Base-by-base conservation (phyloP, 1,140 invertebrate genomes). In the Aphelinus certus region DNA sequence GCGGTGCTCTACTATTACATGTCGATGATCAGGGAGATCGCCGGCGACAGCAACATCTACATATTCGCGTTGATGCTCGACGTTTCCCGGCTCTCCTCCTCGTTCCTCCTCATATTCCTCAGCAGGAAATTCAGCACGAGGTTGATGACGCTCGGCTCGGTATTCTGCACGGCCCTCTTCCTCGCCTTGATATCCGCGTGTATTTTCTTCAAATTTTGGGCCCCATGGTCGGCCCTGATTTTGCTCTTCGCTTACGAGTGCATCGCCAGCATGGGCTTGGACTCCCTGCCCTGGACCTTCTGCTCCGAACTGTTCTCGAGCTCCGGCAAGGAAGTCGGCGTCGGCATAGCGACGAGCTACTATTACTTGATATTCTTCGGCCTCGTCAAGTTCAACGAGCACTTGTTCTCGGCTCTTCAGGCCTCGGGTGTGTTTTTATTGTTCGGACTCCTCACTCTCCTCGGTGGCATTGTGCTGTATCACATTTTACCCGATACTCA, bases 401-500 rank as follows among this genome's bases (percentile, higher is more conserved):
- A 84, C 1, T 86, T 95, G 86, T 89, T 93, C 79, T 77, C 83
- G 0, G 75, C 82, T 60, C 85, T 94, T 2, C 91, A 91, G 9
- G 84, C 89, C 58, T 87, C 89, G 6, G 89, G 90, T 10, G 90
- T 91, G 26, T 96, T 95, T 88, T 89, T 90, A 65, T 78, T 92
- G 71, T 96, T 94, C 82, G 91, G 92, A 45, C 83, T 86, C 1
- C 83, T 94, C 71, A 90, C 92, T 10, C 82, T 92, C 2, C 6
- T 92, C 48, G 93, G 94, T 2, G 90, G 91, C 4, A 80, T 91
- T 9, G 88, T 94, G 49, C 82, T 94, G 58, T 91, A 90, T 70
- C 88, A 92, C 49, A 90, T 92, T 71, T 82, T 96, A 45, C 94
- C 95, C 5, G 94, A 96, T 87, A 96, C 94, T 0, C 94, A 93